Base-by-base conservation (phyloP, 2,888 invertebrate genomes). In the Idaea biselata region DNA sequence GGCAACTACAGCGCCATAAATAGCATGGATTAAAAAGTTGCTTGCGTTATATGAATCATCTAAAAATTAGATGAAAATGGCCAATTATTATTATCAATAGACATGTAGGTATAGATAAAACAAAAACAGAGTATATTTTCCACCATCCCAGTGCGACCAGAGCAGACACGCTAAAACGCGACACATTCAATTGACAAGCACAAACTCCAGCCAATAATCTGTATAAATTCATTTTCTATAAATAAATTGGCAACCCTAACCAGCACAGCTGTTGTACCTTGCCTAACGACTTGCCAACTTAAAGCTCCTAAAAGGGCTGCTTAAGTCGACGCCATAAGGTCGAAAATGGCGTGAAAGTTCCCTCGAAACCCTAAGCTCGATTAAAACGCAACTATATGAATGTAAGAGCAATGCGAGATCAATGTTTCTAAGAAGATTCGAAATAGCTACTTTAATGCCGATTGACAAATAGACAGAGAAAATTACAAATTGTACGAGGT, bases 221-320 rank as follows among this genome's bases (percentile, higher is more conserved):
- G 76, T 80, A 84, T 83, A 86, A 84, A 88, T 88, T 83, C 80
- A 79, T 78, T 71, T 78, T 82, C 88, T 87, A 86, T 84, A 89
- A 84, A 89, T 89, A 90, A 81, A 74, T 84, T 88, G 88, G 83
- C 89, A 91, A 78, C 90, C 91, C 89, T 90, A 81, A 74, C 68
- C 66, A 71, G 72, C 82, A 84, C 91, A 91, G 91, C 90, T 91
- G 91, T 87, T 84, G 69, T 73, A 71, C 84, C 84, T 84, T 89
- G 89, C 84, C 88, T 87, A 88, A 88, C 87, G 83, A 83, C 86
- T 85, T 86, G 83, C 84, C 84, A 78, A 80, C 80, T 44, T 44
- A 44, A 14, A 14, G 14, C 11, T 44, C 8, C 8, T 14, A 44
- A 44, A 44, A 44, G 14, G 14, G 1, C 33, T 44, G 0, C 8